These are phyloP conservation scores for Drusus annulatus DNA, from an alignment of 1,140 invertebrate genomes.

Conservation along the genomic window DNA sequence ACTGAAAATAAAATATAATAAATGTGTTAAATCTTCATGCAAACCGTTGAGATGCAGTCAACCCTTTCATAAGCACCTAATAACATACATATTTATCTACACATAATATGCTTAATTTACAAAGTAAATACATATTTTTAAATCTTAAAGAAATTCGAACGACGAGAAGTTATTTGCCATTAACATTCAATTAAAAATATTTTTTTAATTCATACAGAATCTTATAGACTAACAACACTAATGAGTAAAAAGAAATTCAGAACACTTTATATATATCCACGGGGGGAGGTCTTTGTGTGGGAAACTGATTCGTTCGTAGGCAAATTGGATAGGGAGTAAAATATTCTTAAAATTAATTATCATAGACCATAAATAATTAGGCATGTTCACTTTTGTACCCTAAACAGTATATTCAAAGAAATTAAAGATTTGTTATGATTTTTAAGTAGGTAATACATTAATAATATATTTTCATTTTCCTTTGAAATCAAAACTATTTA, in stretches of 20 bases:
- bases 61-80: slow-evolving; percentile 34
- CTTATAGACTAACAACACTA: background rate
- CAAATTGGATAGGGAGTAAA: slow-evolving; percentile 14
- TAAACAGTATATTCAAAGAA: slow-evolving; percentile 13
- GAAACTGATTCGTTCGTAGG: background rate
- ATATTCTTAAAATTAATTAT: slow-evolving; percentile 30
- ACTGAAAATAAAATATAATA: too few relatives aligned
- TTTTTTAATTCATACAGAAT: slow-evolving; percentile 3
- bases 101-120: slow-evolving; percentile 32
- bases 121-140: background rate
- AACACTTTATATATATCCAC: too few relatives aligned
- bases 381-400: slow-evolving; percentile 36
- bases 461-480: too few relatives aligned
- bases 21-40: too few relatives aligned
- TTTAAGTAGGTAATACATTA: too few relatives aligned
- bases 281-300: background rate
- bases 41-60: slow-evolving; percentile 14
- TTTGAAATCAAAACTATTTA: too few relatives aligned
- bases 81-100: slow-evolving; percentile 23
- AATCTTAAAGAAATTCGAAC: slow-evolving; percentile 10
- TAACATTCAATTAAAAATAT: background rate
- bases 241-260: background rate
- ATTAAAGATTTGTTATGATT: slow-evolving; percentile 1
- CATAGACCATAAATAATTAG: slow-evolving; percentile 33
- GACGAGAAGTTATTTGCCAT: slow-evolving; percentile 23